Evolutionary conservation across 2,113 vertebrate genomes (phyloP).

Genomic region (Zosterops hypoxanthus): DNA sequence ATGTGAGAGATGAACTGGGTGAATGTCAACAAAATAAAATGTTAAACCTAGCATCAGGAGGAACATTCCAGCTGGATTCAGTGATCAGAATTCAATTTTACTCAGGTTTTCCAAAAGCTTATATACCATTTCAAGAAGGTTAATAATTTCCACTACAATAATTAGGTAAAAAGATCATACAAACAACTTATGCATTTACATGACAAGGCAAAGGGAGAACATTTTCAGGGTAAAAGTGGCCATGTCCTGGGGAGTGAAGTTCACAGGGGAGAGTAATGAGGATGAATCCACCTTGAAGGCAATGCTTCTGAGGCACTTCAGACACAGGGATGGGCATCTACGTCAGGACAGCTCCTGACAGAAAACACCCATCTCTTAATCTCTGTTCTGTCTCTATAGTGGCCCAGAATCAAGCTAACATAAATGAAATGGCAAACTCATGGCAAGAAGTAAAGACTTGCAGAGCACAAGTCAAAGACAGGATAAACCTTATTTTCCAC

Average conservation of each 20-base stretch:
- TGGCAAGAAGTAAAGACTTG: background rate
- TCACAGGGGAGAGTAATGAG: background rate
- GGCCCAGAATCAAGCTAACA: background rate
- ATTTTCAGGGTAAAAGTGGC: fast-evolving
- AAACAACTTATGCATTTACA: no score
- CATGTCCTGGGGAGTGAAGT: background rate
- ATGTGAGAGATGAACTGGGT: no score
- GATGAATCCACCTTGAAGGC: background rate
- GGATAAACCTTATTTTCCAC: background rate
- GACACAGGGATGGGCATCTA: no score
- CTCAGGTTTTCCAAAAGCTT: no score
- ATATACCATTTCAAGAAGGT: no score
- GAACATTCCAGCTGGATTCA: no score
- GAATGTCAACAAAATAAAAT: no score
- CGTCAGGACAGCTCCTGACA: background rate
- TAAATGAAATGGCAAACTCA: background rate
- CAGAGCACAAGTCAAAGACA: background rate
- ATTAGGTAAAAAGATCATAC: no score
- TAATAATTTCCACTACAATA: no score
- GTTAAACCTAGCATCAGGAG: no score
- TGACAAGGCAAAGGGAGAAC: background rate
- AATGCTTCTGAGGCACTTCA: background rate
- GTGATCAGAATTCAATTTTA: no score
- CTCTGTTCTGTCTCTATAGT: background rate
- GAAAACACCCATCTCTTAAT: background rate